Base-by-base conservation (phyloP, 2,797 vertebrate species). In the Lagorchestes hirsutus region DNA sequence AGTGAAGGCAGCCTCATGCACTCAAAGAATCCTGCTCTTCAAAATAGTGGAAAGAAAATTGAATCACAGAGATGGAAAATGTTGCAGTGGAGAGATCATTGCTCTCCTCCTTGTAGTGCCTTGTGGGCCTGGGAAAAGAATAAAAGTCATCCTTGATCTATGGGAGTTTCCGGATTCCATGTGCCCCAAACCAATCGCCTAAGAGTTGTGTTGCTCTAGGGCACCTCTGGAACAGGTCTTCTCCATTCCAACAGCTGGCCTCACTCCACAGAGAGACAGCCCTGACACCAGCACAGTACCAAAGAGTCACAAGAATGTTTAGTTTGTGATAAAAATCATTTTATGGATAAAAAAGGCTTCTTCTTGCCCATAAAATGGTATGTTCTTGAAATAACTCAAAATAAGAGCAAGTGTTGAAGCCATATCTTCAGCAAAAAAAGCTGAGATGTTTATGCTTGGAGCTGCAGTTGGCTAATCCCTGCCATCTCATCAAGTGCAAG, bases 321-420 rank as follows among this genome's bases (percentile, higher is more conserved):
- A 96, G 97, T 97, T 97, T 97, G 97, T 96, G 97, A 95, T 97
- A 92, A 98, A 96, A 94, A 93, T 97, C 95, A 95, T 98, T 98
- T 96, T 96, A 82, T 96, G 96, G 96, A 97, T 96, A 90, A 97
- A 96, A 29, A 97, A 90, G 67, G 94, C 94, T 97, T 98, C 95
- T 94, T 98, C 96, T 91, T 98, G 82, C 97, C 96, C 18, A 52
- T 95, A 97, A 95, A 97, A 94, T 95, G 95, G 93, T 95, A 93
- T 94, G 94, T 96, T 97, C 95, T 96, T 97, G 95, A 97, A 97
- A 97, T 97, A 97, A 97, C 93, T 96, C 91, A 95, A 93, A 96
- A 96, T 46, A 50, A 90, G 82, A 54, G 55, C 92, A 97, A 55
- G 55, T 95, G 52, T 96, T 96, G 95, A 93, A 92, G 74, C 96